A percentile compares a stretch with the other conserved stretches of the same genome.
Evolutionary conservation across 2,797 vertebrate genomes (phyloP).

Genomic region (Buceros bicornis): DNA sequence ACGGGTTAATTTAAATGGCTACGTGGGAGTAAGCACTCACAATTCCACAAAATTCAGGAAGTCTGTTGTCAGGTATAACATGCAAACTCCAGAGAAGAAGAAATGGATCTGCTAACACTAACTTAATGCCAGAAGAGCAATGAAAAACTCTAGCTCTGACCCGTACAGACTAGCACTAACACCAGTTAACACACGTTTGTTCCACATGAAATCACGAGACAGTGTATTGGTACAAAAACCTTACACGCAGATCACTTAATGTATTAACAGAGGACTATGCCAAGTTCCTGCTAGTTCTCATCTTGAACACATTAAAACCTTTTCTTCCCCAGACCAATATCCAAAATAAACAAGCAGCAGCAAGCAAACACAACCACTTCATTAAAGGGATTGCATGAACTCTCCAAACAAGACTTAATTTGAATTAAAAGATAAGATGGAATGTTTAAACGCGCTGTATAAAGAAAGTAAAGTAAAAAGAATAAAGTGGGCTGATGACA

Average conservation of each 20-base stretch:
- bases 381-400: not conserved
- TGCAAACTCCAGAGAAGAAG: not conserved
- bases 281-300: not conserved
- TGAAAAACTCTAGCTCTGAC: not conserved
- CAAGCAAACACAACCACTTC: not conserved
- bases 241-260: not conserved
- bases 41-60: not conserved
- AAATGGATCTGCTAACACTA: not conserved
- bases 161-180: not conserved
- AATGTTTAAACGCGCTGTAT: not conserved
- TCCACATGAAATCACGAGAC: not conserved
- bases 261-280: not conserved
- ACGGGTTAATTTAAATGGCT: not conserved
- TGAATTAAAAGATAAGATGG: not conserved
- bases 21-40: not conserved
- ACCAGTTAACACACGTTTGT: not conserved
- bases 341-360: not conserved
- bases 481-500: not conserved
- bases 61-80: not conserved
- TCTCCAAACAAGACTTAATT: not conserved
- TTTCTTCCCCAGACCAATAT: not conserved
- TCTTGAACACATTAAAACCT: not conserved
- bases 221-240: not conserved
- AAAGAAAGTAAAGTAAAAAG: not conserved
- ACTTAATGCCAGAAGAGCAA: not conserved